A percentile compares a stretch with the other conserved stretches of the same genome.
Conservation (phyloP, 2,888 invertebrate genomes). For the Polydrusus pterygomalis region DNA sequence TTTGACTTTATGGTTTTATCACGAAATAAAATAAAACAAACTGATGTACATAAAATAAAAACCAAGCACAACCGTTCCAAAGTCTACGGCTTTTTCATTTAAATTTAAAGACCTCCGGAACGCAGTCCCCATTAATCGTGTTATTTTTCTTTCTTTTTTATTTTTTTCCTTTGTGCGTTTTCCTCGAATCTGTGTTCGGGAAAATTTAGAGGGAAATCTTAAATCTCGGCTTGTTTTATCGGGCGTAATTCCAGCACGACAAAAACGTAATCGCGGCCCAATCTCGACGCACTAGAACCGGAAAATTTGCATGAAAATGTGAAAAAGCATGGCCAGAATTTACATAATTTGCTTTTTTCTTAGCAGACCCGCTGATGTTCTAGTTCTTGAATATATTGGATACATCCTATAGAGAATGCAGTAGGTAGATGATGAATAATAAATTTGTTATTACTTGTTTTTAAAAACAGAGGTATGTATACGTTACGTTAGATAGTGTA, state of each 20-base stretch:
- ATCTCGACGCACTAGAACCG: conserved; percentile 3
- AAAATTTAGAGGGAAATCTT: conserved; percentile 10
- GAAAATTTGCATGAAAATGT: conserved; percentile 25
- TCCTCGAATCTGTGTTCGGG: neutral
- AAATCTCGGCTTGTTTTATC: conserved; percentile 19
- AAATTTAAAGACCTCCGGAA: conserved; percentile 18
- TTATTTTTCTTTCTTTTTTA: conserved; percentile 17
- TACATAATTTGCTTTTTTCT: conserved; percentile 17
- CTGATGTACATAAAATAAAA: conserved; percentile 12
- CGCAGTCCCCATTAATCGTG: conserved; percentile 14
- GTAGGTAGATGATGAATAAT: no score
- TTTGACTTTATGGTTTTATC: conserved; percentile 1
- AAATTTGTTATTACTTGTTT: no score
- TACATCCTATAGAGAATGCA: no score
- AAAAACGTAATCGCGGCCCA: conserved; percentile 10
- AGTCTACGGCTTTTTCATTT: conserved; percentile 13
- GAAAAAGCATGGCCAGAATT: conserved; percentile 7
- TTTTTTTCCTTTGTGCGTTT: conserved; percentile 7
- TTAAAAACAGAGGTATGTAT: no score
- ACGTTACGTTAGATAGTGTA: no score
- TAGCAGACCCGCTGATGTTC: neutral
- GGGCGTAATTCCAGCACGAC: conserved; percentile 15
- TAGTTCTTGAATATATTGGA: neutral
- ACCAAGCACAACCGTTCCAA: neutral
- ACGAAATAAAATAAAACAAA: conserved; percentile 10